Evolutionary conservation across 1,140 invertebrate species (phyloP), one percentile per base, ranked within the genome.

Genomic region (Musca domestica): DNA sequence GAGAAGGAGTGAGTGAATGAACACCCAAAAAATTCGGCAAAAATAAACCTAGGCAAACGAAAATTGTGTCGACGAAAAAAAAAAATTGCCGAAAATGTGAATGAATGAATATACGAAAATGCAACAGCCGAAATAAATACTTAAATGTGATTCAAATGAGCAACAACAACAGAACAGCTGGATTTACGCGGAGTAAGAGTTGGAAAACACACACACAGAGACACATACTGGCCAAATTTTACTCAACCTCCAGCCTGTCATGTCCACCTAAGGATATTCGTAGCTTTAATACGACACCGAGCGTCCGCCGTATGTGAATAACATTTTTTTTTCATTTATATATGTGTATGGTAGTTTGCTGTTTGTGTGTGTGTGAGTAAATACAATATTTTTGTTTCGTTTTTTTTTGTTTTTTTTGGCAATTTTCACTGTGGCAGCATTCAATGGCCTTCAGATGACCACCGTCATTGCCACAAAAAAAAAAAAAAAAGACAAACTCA

Each of bases 141-240:
- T 61, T 61, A 61, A 61, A 61, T 61, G 56, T 27, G 27, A 61
- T 61, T 61, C 56, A 61, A 61, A 61, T 61, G 56, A 61, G 56
- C 56, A 61, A 22, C 56, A 61, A 27, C 34, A 30, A 27, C 5
- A 58, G 23, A 9, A 61, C 25, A 61, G 56, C 19, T 12, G 56
- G n/a, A 61, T 19, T 20, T 19, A 12, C 41, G 48, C 48, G 20
- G 17, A 41, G 34, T 41, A 41, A 7, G 34, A 41, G 34, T 41
- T 9, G 34, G 1, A 6, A 51, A 51, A 51, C 41, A 20, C 48
- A 20, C 5, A 22, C 48, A 51, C 48, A 19, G 47, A 48, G 47
- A 48, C 15, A 48, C 10, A 41, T n/a, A n/a, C 2, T 41, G 34
- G 10, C 10, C 6, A 5, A 51, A 22, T 19, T 51, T 19, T 51